Base-by-base conservation (phyloP, 1,140 invertebrate species). In the Medauroidea extradentata region DNA sequence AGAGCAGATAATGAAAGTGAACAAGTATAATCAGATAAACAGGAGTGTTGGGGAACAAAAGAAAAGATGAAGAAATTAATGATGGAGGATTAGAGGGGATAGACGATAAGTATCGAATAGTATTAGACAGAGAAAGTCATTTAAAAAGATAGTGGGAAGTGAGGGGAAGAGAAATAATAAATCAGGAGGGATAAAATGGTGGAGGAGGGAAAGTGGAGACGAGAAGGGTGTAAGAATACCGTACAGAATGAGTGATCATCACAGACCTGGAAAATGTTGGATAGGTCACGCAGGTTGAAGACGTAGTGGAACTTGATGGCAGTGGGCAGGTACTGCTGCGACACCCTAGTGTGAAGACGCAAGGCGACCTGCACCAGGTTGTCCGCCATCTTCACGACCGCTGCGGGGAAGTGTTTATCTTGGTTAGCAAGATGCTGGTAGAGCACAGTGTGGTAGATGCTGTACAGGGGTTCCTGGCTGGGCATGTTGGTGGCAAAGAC, bases 231-330 rank as follows among this genome's bases (percentile, higher is more conserved):
- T 4, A 16, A 3, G 3, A 46, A 46, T 16, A 46, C 3, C 23
- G 5, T 13, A n/a, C 3, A 19, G 11, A 14, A 53, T 29, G 50
- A 1, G 3, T 3, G n/a, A 3, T 19, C 8, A 43, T 23, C 23
- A 61, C 63, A 70, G 78, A 89, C 88, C 79, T 91, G 87, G 69
- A 91, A 92, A 57, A 92, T 90, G 73, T 96, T 97, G 2, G 93
- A 91, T 4, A 97, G 76, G 74, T 98, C 95, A 61, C 94, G 78
- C 29, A 98, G 75, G 75, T 96, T 98, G 74, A 96, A 97, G 48
- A 91, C 81, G 68, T 98, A 98, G 75, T 97, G 94, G 73, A 97
- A 98, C 73, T 96, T 97, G 34, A 93, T 80, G 8, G 93, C 94
- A 0, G 94, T 97, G 3, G 94, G 94, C 46, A 96, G 75, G 75